Percentiles rank a stretch among this genome's conserved stretches.
Evolutionary conservation across 2,888 invertebrate species (phyloP).

Genomic region (Folsomia manolachei): DNA sequence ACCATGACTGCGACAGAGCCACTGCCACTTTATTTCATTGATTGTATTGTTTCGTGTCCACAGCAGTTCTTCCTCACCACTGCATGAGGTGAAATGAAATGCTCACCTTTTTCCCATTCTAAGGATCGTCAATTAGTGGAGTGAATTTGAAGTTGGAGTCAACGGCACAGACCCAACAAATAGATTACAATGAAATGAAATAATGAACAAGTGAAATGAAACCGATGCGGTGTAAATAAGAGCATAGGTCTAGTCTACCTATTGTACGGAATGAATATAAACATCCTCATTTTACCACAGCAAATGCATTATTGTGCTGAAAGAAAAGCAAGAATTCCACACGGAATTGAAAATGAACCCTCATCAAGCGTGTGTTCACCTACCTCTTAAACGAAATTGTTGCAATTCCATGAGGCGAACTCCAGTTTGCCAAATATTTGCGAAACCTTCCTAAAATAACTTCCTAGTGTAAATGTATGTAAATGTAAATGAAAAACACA

Average conservation of each 20-base stretch:
- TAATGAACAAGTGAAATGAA: not conserved
- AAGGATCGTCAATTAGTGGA: not conserved
- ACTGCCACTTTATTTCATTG: not conserved
- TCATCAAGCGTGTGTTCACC: not conserved
- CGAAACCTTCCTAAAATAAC: not conserved
- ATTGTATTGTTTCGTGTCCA: not conserved
- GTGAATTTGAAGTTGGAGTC: no score
- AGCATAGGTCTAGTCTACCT: no score
- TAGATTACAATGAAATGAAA: not conserved
- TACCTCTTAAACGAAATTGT: not conserved
- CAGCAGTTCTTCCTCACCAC: not conserved
- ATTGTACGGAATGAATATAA: no score
- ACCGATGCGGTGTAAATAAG: not conserved
- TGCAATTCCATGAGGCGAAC: not conserved
- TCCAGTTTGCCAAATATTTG: not conserved
- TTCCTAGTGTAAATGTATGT: no score
- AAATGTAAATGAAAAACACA: not conserved
- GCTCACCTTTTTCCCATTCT: not conserved
- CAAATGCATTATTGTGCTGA: not conserved
- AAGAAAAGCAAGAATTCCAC: not conserved
- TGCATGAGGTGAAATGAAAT: no score
- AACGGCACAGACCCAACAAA: not conserved
- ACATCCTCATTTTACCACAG: no score
- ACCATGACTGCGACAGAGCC: slow-evolving; percentile 1
- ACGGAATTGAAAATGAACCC: not conserved